Evolutionary conservation across 2,113 vertebrate genomes (phyloP).

Genomic region (Phyllostomus hastatus): DNA sequence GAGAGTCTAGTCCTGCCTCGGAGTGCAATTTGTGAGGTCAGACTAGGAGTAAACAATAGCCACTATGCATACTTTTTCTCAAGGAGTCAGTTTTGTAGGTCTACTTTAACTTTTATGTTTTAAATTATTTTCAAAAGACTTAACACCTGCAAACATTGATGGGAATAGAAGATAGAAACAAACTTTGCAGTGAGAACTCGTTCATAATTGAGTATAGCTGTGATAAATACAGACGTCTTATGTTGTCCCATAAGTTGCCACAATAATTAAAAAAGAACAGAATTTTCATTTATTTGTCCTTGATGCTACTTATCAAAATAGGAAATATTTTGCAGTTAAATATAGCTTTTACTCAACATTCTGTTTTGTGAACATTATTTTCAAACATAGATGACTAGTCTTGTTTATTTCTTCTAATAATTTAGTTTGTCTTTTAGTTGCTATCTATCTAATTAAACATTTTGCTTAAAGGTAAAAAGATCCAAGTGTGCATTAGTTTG

Average conservation of each 20-base stretch:
- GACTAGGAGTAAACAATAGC: neutral
- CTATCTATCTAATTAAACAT: neutral
- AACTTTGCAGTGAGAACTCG: neutral
- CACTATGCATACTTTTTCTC: neutral
- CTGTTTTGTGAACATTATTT: neutral
- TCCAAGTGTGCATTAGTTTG: neutral
- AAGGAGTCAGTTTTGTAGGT: neutral
- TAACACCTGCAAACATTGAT: neutral
- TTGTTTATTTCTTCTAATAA: neutral
- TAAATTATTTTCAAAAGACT: neutral
- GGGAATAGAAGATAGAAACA: neutral
- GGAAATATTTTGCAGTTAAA: neutral
- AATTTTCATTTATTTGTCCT: neutral
- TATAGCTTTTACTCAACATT: neutral
- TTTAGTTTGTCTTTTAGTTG: neutral
- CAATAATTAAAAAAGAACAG: neutral
- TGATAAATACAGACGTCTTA: neutral
- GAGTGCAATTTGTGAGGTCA: neutral
- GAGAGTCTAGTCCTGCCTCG: neutral
- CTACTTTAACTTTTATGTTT: neutral
- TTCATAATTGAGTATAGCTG: neutral
- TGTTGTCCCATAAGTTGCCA: neutral
- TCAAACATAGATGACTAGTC: neutral
- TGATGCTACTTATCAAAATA: neutral
- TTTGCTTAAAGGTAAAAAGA: neutral